phyloP scores from a whole-genome alignment of 1,140 invertebrate species.

The Bombus consobrinus region DNA sequence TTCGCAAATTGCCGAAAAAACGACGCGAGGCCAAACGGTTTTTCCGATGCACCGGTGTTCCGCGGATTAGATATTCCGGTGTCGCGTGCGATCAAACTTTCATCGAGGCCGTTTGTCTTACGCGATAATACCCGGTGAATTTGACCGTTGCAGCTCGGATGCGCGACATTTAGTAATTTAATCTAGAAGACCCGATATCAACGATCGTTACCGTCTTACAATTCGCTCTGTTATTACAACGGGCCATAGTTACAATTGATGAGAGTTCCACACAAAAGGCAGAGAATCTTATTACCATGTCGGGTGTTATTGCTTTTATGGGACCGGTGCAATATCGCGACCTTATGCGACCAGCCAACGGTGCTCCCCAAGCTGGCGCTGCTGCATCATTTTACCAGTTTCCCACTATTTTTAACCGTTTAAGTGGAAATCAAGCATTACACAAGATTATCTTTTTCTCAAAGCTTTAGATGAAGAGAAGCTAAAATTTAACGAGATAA shows the following conservation, averaged over 20 bases:
- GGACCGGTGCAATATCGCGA: not conserved
- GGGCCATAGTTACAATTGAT: constrained; percentile 25
- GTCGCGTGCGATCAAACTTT: constrained; percentile 6
- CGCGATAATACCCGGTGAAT: not conserved
- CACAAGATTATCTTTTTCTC: accelerated
- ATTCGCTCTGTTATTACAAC: constrained; percentile 28
- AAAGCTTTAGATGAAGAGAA: not conserved
- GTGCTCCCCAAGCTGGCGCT: not conserved
- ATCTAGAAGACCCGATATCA: constrained; percentile 33
- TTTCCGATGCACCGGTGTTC: not conserved
- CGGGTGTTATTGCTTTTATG: constrained; percentile 31
- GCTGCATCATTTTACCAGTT: not conserved
- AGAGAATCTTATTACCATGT: constrained; percentile 40
- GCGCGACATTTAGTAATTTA: constrained; percentile 14
- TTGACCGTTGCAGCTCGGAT: too few species aligned
- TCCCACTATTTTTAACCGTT: not conserved
- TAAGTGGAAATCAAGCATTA: not conserved
- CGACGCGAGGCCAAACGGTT: not conserved
- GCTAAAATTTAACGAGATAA: not conserved
- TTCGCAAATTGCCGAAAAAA: not conserved
- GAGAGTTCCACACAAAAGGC: constrained; percentile 6
- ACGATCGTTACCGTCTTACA: constrained; percentile 24
- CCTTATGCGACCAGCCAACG: not conserved
- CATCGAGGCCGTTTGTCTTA: not conserved
- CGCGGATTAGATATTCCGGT: not conserved